Base-by-base conservation (phyloP, 2,113 vertebrate species). In the Euleptes europaea region DNA sequence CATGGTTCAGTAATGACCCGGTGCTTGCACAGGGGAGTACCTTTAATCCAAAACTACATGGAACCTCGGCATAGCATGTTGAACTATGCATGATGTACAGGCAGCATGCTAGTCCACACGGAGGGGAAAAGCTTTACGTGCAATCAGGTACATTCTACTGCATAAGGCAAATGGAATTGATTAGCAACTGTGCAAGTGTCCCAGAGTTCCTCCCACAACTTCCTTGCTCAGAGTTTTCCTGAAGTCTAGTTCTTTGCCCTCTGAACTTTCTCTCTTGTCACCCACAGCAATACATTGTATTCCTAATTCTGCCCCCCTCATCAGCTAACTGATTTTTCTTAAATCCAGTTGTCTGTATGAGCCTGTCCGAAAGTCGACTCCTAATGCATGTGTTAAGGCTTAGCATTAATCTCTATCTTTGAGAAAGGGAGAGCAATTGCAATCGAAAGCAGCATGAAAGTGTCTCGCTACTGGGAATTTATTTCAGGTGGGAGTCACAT, bases 341-440 rank as follows among this genome's bases (percentile, higher is more conserved):
- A 79, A 80, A 85, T 85, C 67, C 40, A 63, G n/a, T 85, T 60
- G 51, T 33, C 35, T 47, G 13, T 85, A 71, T 85, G 79, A 73
- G 51, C 47, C 67, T 85, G 60, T 10, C 60, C 8, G 40, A 80
- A 85, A 84, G n/a, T 65, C 65, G 65, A 33, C 51, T 44, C 33
- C 63, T 63, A 57, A 85, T 73, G 67, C 76, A 38, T 79, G n/a
- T 12, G 33, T 73, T 63, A 38, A 49, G 67, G n/a, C 14, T 85
- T 73, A 73, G n/a, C 35, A 73, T 73, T 85, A 65, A 85, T 79
- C 23, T 80, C 23, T 72, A 38, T 65, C 54, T 67, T 35, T 65
- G 77, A 49, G 69, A 73, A 80, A 80, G 67, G 35, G 65, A 80
- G n/a, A 85, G 72, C 38, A 60, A 47, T 80, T 85, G 77, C 71